Evolutionary conservation across 2,797 vertebrate genomes (phyloP), one percentile per base, ranked within the genome.

Genomic region (Antennarius maculatus): DNA sequence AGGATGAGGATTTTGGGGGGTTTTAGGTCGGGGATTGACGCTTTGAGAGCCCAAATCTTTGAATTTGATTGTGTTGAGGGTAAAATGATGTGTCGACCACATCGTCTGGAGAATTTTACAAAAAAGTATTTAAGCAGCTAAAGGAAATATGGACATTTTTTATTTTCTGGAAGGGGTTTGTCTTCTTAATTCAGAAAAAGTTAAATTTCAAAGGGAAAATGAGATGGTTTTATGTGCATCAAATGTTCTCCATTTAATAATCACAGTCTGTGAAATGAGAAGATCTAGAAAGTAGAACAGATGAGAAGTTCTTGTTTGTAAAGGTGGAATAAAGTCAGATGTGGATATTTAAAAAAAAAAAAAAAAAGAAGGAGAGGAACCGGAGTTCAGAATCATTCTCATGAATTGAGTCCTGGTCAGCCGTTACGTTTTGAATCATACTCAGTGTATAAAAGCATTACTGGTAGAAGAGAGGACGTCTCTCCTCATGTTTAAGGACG

Each of bases 301-400:
- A 54, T 51, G 55, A 16, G 5, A 8, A 56, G 47, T 60, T 60
- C 51, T 58, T 75, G 61, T 66, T 83, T 68, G 58, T 74, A 63
- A 78, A 82, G 77, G 54, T 57, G 56, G 52, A 27, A 23, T 23
- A 23, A 23, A 23, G 23, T 49, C 71, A 51, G 11, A 60, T 60
- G 54, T 66, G 17, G 34, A 41, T 43, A 42, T 60, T 65, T 53
- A 47, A 28, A 50, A 18, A 78, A 46, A 47, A 28, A 50, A 18
- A 78, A 46, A 37, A 47, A 18, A 56, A 47, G 51, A 41, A 14
- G 8, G 42, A 74, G 49, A 9, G 49, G 64, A 54, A 41, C 58
- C 76, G 54, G 27, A 47, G 66, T 51, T 59, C 73, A 51, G 9
- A 66, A 58, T 70, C 31, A 49, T 18, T 37, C 2, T 73, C 41